A percentile compares a stretch with the other conserved stretches of the same genome.
Conservation (phyloP, 2,113 vertebrate species). For the Pangasianodon gigas region DNA sequence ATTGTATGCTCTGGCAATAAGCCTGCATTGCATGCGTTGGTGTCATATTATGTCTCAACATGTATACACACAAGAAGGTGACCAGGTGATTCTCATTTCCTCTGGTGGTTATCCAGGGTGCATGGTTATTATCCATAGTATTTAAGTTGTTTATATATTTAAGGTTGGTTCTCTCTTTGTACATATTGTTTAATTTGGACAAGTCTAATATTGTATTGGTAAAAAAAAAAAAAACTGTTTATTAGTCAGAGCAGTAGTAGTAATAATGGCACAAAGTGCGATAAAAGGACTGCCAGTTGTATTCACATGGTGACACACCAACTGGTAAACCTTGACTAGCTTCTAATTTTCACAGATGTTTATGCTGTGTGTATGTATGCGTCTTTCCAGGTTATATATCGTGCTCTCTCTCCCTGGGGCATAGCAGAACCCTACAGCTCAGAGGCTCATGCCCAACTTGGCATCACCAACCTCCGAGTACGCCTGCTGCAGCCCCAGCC, state of each 20-base stretch:
- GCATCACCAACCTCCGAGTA: slow-evolving; percentile 89
- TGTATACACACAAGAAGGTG: background rate
- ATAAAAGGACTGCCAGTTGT: background rate
- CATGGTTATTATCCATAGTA: background rate
- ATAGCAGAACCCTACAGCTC: slow-evolving; percentile 82
- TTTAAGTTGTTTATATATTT: background rate
- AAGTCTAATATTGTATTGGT: background rate
- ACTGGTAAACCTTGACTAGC: background rate
- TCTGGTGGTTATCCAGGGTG: too few species aligned
- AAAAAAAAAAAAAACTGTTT: background rate
- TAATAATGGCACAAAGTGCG: background rate
- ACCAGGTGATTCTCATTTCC: background rate
- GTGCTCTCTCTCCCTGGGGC: slow-evolving; percentile 82
- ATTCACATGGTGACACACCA: background rate
- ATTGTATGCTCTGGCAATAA: background rate
- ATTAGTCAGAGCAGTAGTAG: background rate
- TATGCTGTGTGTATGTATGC: background rate
- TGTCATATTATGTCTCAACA: background rate
- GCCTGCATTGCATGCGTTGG: background rate
- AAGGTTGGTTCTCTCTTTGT: background rate
- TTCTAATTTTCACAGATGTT: background rate
- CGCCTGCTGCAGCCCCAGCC: slow-evolving; percentile 81
- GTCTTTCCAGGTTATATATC: slow-evolving; percentile 86
- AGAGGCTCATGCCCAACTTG: slow-evolving; percentile 83
- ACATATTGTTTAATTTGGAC: background rate